Conservation (phyloP, 2,888 invertebrate species). For the Magallana nippona region DNA sequence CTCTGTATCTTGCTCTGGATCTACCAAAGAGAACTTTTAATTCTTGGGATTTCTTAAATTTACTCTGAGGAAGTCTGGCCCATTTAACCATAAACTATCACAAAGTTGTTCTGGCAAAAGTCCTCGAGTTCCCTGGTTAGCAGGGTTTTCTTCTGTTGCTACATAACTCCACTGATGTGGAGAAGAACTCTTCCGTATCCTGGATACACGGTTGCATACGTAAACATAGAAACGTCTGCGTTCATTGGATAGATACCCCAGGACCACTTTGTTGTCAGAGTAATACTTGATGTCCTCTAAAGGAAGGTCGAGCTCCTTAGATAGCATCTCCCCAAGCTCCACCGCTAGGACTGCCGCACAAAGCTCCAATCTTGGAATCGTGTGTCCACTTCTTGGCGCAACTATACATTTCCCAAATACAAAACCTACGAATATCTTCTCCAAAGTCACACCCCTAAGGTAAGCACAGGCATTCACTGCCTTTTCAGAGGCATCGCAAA, state of each 20-base stretch:
- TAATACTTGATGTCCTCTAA: constrained; percentile 26
- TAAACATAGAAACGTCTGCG: constrained; percentile 55
- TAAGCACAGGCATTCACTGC: constrained; percentile 60
- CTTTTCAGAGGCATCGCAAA: constrained; percentile 60
- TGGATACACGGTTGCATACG: constrained; percentile 54
- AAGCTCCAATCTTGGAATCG: constrained; percentile 59
- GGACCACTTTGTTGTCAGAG: constrained; percentile 54
- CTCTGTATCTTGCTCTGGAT: constrained; percentile 47
- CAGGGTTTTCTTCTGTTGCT: constrained; percentile 51
- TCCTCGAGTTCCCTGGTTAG: constrained; percentile 53
- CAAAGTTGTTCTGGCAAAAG: constrained; percentile 23
- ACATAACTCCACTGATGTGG: constrained; percentile 57
- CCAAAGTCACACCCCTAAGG: constrained; percentile 37
- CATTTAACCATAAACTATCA: constrained; percentile 52
- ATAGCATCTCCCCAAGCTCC: constrained; percentile 49
- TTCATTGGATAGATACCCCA: constrained; percentile 58
- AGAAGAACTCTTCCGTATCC: constrained; percentile 39
- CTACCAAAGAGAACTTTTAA: constrained; percentile 39
- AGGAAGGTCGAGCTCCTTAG: neutral
- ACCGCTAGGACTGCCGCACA: constrained; percentile 59
- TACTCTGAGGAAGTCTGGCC: constrained; percentile 40
- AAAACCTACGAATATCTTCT: constrained; percentile 47
- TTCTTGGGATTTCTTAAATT: neutral
- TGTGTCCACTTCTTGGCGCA: constrained; percentile 54
- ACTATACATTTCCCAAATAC: constrained; percentile 60